phyloP scores from a whole-genome alignment of 2,888 invertebrate genomes.

The Epistrophe eligans region DNA sequence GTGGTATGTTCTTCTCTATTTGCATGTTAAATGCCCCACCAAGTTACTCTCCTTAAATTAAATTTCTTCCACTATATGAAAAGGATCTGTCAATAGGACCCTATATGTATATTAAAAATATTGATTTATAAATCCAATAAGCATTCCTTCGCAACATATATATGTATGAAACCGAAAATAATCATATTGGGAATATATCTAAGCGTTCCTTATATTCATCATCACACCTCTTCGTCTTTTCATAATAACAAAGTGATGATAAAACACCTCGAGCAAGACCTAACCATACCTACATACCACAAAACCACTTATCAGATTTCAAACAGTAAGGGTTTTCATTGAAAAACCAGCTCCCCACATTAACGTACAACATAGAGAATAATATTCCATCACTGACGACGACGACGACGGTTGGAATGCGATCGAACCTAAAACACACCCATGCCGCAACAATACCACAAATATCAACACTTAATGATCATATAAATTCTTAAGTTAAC shows the following conservation, averaged over 20 bases:
- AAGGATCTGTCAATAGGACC: background rate
- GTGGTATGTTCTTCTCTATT: no score
- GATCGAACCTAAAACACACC: constrained; percentile 28
- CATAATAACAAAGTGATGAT: background rate
- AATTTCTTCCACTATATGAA: background rate
- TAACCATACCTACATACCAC: no score
- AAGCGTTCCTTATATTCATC: background rate
- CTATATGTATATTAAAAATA: background rate
- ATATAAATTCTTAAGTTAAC: constrained; percentile 57
- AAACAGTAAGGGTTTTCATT: background rate
- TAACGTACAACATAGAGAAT: background rate
- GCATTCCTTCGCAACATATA: background rate
- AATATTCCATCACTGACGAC: background rate
- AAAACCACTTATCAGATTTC: constrained; percentile 13
- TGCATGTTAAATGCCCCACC: no score
- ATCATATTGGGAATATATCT: background rate
- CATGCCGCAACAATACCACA: constrained; percentile 57
- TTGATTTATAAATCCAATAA: constrained; percentile 4
- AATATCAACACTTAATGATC: constrained; percentile 65
- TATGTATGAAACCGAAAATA: background rate
- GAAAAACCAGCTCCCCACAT: background rate
- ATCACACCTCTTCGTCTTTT: background rate
- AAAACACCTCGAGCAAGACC: background rate
- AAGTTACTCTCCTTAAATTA: background rate
- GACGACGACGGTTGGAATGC: constrained; percentile 22